Evolutionary conservation across 2,888 invertebrate species (phyloP).

Genomic region (Eulithis testata): DNA sequence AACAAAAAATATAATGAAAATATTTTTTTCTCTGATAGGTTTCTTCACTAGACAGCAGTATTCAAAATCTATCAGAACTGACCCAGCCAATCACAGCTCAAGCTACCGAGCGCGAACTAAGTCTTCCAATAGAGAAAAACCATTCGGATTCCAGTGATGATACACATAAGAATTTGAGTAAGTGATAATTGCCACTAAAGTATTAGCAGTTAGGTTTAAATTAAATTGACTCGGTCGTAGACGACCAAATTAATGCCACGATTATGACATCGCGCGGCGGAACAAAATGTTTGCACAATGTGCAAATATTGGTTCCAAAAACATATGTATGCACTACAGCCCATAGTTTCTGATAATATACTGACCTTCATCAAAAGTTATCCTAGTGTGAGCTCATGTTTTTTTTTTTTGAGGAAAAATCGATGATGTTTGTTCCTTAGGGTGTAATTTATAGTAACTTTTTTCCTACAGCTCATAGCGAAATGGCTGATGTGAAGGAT

Average conservation of each 20-base stretch:
- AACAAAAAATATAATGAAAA: not conserved
- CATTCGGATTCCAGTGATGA: slow-evolving; percentile 76
- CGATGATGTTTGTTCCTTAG: not conserved
- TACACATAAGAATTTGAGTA: slow-evolving; percentile 78
- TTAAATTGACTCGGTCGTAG: not conserved
- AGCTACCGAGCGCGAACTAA: slow-evolving; percentile 64
- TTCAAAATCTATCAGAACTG: slow-evolving; percentile 79
- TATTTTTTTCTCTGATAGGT: slow-evolving; percentile 55
- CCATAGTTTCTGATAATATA: too few relatives aligned
- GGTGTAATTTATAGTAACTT: not conserved
- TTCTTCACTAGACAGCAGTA: slow-evolving; percentile 79
- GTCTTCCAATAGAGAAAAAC: slow-evolving; percentile 59
- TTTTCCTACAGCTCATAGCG: slow-evolving; percentile 57
- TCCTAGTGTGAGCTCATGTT: too few relatives aligned
- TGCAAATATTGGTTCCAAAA: not conserved
- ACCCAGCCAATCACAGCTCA: slow-evolving; percentile 78
- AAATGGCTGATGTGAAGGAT: slow-evolving; percentile 61
- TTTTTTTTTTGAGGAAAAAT: too few relatives aligned
- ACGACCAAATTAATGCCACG: not conserved
- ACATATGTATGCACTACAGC: too few relatives aligned
- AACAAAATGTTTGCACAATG: not conserved
- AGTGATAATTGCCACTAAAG: slow-evolving; percentile 34
- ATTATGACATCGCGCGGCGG: not conserved
- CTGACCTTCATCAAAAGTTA: too few relatives aligned
- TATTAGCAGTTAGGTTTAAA: not conserved